Percentiles rank a stretch among this genome's conserved stretches.
These are phyloP conservation scores for Heliothis virescens DNA, from an alignment of 1,140 invertebrate species.

Conservation along the genomic window DNA sequence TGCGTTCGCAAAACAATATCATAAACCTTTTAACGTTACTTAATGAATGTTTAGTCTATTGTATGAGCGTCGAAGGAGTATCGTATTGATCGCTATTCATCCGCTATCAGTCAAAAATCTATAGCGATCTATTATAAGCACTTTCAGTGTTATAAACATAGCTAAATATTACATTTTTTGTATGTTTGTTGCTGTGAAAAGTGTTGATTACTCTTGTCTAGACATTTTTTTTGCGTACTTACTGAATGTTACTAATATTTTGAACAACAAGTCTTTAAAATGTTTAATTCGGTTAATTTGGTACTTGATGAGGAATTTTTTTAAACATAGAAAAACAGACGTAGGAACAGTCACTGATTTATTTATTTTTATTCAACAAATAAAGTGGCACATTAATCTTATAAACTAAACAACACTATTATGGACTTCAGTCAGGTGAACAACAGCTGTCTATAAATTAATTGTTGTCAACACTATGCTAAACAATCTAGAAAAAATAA, in stretches of 20 bases:
- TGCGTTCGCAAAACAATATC: conserved; percentile 21
- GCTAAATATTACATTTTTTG: not conserved
- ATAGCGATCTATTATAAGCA: conserved; percentile 12
- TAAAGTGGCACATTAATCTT: conserved; percentile 11
- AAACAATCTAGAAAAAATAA: no score
- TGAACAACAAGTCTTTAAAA: not conserved
- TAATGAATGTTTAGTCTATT: conserved; percentile 70
- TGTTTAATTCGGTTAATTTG: not conserved
- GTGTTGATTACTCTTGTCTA: conserved; percentile 7
- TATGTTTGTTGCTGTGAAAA: not conserved
- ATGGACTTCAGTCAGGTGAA: not conserved
- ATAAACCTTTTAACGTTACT: conserved; percentile 53
- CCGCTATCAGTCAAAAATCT: conserved; percentile 15
- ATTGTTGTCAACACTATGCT: no score
- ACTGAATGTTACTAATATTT: not conserved
- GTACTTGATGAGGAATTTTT: not conserved
- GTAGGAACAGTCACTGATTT: conserved; percentile 5
- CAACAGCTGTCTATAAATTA: not conserved
- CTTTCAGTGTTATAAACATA: not conserved
- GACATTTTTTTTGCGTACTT: conserved; percentile 2
- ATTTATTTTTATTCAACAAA: conserved; percentile 15
- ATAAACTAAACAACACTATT: conserved; percentile 11
- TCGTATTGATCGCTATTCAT: conserved; percentile 49
- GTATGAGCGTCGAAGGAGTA: conserved; percentile 52
- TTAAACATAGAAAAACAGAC: not conserved